These are phyloP conservation scores for Drosophila ohnishii DNA, from an alignment of 1,140 invertebrate genomes.

Conservation along the genomic window DNA sequence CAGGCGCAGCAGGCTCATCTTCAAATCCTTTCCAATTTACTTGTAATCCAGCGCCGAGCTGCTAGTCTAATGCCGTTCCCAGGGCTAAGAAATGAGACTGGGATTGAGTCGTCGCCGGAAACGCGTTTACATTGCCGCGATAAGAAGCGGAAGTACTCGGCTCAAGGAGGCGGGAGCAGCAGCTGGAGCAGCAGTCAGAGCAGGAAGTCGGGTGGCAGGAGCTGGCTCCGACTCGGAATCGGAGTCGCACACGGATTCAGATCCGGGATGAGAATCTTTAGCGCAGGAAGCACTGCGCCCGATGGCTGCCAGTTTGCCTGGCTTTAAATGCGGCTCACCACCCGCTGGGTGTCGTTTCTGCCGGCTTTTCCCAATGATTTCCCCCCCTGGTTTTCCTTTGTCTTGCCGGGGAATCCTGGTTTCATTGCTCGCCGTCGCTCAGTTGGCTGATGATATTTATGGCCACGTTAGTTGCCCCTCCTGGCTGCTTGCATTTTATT, in stretches of 20 bases:
- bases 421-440: constrained; percentile 26
- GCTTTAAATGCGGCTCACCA: constrained; percentile 65
- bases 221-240: constrained; percentile 2
- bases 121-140: constrained; percentile 77
- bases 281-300: constrained; percentile 56
- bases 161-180: constrained; percentile 44
- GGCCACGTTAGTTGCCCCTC: constrained; percentile 33
- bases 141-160: constrained; percentile 77
- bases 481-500: constrained; percentile 47
- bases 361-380: constrained; percentile 17
- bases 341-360: constrained; percentile 24
- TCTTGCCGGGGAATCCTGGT: constrained; percentile 30
- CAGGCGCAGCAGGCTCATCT: constrained; percentile 57
- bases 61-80: constrained; percentile 59
- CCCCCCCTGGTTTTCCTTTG: constrained; percentile 25
- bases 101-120: constrained; percentile 70
- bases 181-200: constrained; percentile 13
- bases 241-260: constrained; percentile 1
- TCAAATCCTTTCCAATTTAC: constrained; percentile 75
- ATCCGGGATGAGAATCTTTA: constrained; percentile 17
- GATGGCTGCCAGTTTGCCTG: constrained; percentile 67
- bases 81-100: constrained; percentile 20
- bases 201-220: constrained; percentile 36
- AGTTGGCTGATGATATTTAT: constrained; percentile 71
- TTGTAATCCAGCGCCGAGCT: constrained; percentile 69